phyloP scores from a whole-genome alignment of 2,113 vertebrate genomes.

The Epinephelus cyanopodus region DNA sequence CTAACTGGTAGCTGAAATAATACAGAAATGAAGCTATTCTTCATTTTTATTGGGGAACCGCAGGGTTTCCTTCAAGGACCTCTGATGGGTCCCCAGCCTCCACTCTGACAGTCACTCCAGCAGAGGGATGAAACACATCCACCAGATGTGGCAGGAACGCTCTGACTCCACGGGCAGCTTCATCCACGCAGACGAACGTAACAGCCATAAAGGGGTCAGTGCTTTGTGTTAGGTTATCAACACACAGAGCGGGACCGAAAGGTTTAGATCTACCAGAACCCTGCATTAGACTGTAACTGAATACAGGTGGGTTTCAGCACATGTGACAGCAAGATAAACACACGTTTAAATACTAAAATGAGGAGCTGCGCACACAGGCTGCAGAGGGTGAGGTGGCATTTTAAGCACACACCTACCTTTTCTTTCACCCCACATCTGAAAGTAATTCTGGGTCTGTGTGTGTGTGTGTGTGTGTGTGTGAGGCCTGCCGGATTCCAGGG shows the following conservation, averaged over 20 bases:
- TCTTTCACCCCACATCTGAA: slow-evolving; percentile 81
- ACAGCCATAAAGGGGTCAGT: slow-evolving; percentile 25
- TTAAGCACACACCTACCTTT: slow-evolving; percentile 59
- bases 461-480: slow-evolving; percentile 50
- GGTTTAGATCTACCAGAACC: slow-evolving; percentile 26
- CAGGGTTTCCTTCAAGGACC: slow-evolving; percentile 37
- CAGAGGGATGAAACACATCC: slow-evolving; percentile 58
- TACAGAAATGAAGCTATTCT: slow-evolving; percentile 60
- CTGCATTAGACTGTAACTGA: slow-evolving; percentile 54
- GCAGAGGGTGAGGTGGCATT: slow-evolving; percentile 58
- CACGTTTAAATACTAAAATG: slow-evolving; percentile 46
- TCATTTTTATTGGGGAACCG: slow-evolving; percentile 67
- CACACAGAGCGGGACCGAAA: neutral
- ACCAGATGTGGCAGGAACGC: slow-evolving; percentile 61
- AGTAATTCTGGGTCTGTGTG: slow-evolving; percentile 76
- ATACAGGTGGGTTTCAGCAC: slow-evolving; percentile 55
- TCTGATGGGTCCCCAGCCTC: slow-evolving; percentile 62
- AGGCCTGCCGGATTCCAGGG: slow-evolving; percentile 80
- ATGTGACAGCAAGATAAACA: slow-evolving; percentile 62
- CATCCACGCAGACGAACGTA: slow-evolving; percentile 18
- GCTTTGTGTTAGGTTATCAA: slow-evolving; percentile 62
- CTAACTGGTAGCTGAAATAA: slow-evolving; percentile 54
- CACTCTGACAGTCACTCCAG: slow-evolving; percentile 42
- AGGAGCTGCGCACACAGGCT: slow-evolving; percentile 28
- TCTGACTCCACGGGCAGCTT: slow-evolving; percentile 2